These are phyloP conservation scores for Oryzias sinensis DNA, from an alignment of 2,797 vertebrate genomes.

Conservation along the genomic window DNA sequence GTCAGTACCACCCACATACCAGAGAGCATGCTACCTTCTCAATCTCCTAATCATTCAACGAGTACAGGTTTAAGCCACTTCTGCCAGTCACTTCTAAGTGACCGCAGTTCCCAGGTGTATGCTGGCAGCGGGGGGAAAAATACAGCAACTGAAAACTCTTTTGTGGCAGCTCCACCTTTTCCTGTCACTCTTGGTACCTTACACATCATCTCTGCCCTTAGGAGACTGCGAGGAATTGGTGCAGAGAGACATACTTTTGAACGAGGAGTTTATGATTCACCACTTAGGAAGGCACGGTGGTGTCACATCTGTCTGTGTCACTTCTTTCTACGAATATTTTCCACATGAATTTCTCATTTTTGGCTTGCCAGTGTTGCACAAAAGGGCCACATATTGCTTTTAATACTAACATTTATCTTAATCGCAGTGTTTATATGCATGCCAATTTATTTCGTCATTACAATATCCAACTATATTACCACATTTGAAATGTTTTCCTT, in stretches of 20 bases:
- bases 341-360: too few relatives aligned
- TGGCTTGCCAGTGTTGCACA: too few relatives aligned
- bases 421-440: too few relatives aligned
- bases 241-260: constrained; percentile 11
- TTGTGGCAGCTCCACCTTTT: constrained; percentile 15
- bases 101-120: constrained; percentile 39
- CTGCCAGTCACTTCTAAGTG: constrained; percentile 15
- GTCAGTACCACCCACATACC: constrained; percentile 45
- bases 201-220: constrained; percentile 11
- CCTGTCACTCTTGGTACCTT: constrained; percentile 6
- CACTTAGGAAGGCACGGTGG: neutral
- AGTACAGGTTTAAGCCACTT: constrained; percentile 24
- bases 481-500: too few relatives aligned
- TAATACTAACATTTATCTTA: too few relatives aligned
- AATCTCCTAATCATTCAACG: constrained; percentile 21
- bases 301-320: constrained; percentile 9
- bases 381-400: too few relatives aligned
- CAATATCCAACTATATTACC: too few relatives aligned
- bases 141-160: neutral
- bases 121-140: constrained; percentile 10
- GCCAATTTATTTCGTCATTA: too few relatives aligned
- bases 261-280: constrained; percentile 3
- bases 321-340: constrained; percentile 5
- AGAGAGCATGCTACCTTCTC: constrained; percentile 30
- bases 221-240: constrained; percentile 14